phyloP scores from a whole-genome alignment of 2,888 invertebrate species.

The Bombyx huttoni region DNA sequence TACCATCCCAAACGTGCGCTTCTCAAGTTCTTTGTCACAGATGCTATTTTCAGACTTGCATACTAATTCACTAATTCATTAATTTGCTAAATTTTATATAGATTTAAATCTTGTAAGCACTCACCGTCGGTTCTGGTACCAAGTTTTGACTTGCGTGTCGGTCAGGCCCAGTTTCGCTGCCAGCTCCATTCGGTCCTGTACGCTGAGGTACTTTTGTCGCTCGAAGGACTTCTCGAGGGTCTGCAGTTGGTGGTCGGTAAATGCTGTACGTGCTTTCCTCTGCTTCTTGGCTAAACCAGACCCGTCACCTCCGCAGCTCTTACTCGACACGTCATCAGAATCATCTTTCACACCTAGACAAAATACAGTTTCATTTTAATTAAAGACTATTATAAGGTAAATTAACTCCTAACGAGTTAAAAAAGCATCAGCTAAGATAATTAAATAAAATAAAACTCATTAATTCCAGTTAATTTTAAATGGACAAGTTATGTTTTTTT shows the following conservation, averaged over 20 bases:
- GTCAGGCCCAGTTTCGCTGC: constrained; percentile 96
- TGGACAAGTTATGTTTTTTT: no score
- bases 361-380: constrained; percentile 3
- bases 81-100: no score
- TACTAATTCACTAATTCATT: no score
- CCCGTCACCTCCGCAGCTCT: constrained; percentile 58
- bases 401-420: no score
- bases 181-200: constrained; percentile 98
- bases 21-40: no score
- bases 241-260: constrained; percentile 98
- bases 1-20: no score
- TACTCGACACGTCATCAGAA: constrained; percentile 79
- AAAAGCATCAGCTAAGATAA: no score
- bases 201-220: constrained; percentile 95
- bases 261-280: constrained; percentile 96
- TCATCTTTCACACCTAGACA: constrained; percentile 87
- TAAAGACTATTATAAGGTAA: no score
- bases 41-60: no score
- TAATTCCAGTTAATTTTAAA: constrained; percentile 1
- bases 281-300: constrained; percentile 88
- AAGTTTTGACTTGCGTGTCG: constrained; percentile 99
- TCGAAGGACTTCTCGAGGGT: constrained; percentile 98
- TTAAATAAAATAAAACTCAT: no score
- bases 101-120: constrained; percentile 18
- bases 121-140: constrained; percentile 99